phyloP scores from a whole-genome alignment of 2,113 vertebrate species.

The Maccullochella peelii region DNA sequence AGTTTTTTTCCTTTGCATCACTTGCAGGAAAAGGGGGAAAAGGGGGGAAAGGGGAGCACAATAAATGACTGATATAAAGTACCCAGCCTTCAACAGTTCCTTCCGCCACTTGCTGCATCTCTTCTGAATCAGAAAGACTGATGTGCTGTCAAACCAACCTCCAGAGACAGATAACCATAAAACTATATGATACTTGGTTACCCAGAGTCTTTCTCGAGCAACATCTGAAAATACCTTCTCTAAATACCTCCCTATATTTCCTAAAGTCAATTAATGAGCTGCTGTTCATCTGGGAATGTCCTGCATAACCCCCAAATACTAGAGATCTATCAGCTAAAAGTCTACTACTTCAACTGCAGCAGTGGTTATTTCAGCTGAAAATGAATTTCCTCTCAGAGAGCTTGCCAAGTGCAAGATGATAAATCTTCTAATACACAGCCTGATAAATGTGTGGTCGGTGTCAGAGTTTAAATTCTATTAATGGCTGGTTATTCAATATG shows the following conservation, averaged over 20 bases:
- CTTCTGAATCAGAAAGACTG: conserved; percentile 13
- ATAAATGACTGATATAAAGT: not conserved
- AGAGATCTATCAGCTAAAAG: conserved; percentile 20
- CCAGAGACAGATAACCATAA: conserved; percentile 21
- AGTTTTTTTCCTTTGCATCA: not conserved
- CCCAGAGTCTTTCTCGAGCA: not conserved
- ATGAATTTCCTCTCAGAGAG: conserved; percentile 38
- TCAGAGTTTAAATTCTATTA: conserved; percentile 43
- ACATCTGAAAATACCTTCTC: not conserved
- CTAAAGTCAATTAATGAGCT: conserved; percentile 22
- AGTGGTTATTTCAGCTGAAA: conserved; percentile 27
- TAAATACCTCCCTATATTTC: not conserved
- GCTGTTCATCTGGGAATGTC: conserved; percentile 9
- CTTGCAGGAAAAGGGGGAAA: not conserved
- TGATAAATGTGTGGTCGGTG: conserved; percentile 30
- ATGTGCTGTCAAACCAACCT: conserved; percentile 44
- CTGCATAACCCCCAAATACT: conserved; percentile 24
- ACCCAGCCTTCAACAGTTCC: not conserved
- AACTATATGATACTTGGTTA: not conserved
- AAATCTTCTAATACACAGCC: conserved; percentile 44
- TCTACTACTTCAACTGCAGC: not conserved
- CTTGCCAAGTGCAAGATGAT: conserved; percentile 36
- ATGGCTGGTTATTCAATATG: conserved; percentile 7
- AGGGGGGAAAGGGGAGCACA: not conserved
- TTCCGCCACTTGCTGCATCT: conserved; percentile 3